Base-by-base conservation (phyloP, 2,113 vertebrate genomes). In the Brachionichthys hirsutus region DNA sequence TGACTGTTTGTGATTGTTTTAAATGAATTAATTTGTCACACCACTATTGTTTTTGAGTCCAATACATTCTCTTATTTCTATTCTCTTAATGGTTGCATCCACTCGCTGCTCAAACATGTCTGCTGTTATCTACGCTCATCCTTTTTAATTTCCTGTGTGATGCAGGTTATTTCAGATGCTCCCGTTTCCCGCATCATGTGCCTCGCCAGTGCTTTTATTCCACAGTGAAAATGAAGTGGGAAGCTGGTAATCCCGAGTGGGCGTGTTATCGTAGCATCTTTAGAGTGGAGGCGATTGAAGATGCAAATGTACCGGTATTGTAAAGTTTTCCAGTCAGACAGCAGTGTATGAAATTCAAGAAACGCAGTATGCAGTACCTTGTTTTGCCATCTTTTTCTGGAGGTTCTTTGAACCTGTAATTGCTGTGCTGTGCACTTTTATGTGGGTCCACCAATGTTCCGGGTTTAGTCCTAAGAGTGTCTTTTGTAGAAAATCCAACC, bases 191-290 rank as follows among this genome's bases (percentile, higher is more conserved):
- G 12, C 20, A 1, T 36, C 2, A 4, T 9, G 17, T 44, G 6
- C 58, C 55, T 56, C 52, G n/a, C 24, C 46, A 54, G 45, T 22
- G 50, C 40, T 6, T 78, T n/a, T n/a, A n/a, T n/a, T n/a, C n/a
- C n/a, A n/a, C n/a, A n/a, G n/a, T n/a, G n/a, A n/a, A n/a, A n/a
- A n/a, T n/a, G 59, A 76, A 56, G 69, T 59, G 50, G 0, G 15
- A 63, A 52, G 24, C 24, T 38, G 57, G 81, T 79, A 77, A 79
- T 79, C 54, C 63, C 71, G 65, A 30, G 75, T 67, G 68, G 69
- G 77, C 42, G 49, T 61, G 67, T 77, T 69, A 63, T 72, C 61
- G 60, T 64, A 73, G 67, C 59, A 22, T 64, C 3, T 11, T 38
- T 53, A 30, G 14, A 52, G 46, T 15, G 2, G 70, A 66, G 73